Evolutionary conservation across 64 coral and sea anemone species (phyloP).

Genomic region (Actinia equina): DNA sequence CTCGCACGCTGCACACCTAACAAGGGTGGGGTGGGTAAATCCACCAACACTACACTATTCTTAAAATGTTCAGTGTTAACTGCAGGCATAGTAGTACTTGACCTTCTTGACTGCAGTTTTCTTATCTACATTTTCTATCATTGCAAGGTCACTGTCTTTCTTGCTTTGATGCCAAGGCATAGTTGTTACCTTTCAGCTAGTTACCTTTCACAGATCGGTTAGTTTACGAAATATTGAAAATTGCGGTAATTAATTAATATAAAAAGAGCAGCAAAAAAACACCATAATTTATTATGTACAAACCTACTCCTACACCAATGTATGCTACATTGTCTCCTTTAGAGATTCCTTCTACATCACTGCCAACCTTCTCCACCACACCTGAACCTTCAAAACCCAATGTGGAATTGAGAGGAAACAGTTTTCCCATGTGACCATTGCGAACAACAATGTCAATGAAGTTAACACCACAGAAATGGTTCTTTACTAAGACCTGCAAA

Average conservation of each 20-base stretch:
- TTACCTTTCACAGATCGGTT: too few species aligned
- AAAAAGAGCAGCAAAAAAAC: too few species aligned
- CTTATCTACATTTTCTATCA: too few species aligned
- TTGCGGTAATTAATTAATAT: too few species aligned
- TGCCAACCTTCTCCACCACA: slow-evolving; percentile 57
- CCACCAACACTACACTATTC: too few species aligned
- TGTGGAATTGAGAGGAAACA: slow-evolving; percentile 23
- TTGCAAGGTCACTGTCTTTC: background rate
- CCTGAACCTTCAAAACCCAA: slow-evolving; percentile 65
- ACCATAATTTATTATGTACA: background rate
- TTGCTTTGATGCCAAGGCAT: background rate
- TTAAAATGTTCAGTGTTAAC: too few species aligned
- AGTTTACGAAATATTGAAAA: too few species aligned
- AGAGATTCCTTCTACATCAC: slow-evolving; percentile 31
- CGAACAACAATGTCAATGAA: slow-evolving; percentile 49
- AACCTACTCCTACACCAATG: slow-evolving; percentile 38
- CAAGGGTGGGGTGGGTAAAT: too few species aligned
- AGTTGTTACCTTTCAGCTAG: too few species aligned
- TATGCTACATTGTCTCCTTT: slow-evolving; percentile 61
- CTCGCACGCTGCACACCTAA: too few species aligned
- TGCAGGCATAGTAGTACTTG: too few species aligned
- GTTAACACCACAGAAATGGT: slow-evolving; percentile 55
- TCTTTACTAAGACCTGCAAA: slow-evolving; percentile 60
- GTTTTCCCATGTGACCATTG: slow-evolving; percentile 31
- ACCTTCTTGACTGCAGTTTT: too few species aligned